phyloP scores from a whole-genome alignment of 2,113 vertebrate genomes.

The Chaetodon trifascialis region DNA sequence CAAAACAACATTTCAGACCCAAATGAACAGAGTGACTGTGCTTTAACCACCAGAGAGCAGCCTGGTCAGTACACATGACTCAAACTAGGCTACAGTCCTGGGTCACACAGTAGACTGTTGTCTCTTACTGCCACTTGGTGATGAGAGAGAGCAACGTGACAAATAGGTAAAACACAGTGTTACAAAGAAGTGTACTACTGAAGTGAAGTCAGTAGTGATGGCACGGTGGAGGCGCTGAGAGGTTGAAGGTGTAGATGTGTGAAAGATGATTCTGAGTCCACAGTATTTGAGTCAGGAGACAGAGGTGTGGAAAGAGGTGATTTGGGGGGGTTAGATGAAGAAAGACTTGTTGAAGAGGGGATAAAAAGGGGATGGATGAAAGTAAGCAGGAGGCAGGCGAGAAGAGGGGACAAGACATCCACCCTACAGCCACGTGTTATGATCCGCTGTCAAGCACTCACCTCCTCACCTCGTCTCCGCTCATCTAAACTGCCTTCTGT shows the following conservation, averaged over 20 bases:
- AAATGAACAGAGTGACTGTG: background rate
- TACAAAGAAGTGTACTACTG: background rate
- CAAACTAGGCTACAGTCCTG: background rate
- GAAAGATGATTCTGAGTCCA: conserved; percentile 50
- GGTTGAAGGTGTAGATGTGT: conserved; percentile 41
- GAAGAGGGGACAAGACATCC: conserved; percentile 51
- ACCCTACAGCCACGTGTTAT: conserved; percentile 58
- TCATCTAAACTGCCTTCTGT: conserved; percentile 48
- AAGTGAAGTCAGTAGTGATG: background rate
- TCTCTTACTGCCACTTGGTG: background rate
- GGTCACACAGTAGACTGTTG: background rate
- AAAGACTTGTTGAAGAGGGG: conserved; percentile 38
- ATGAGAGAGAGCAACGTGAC: conserved; percentile 7
- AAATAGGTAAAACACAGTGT: background rate
- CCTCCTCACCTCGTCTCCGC: conserved; percentile 19
- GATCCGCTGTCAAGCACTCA: conserved; percentile 64
- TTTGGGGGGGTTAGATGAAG: background rate
- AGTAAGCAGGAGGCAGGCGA: conserved; percentile 34
- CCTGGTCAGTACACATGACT: no score
- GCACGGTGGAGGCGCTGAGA: conserved; percentile 3
- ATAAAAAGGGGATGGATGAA: conserved; percentile 55
- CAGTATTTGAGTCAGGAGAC: conserved; percentile 42
- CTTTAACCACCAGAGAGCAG: no score
- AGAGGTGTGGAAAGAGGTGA: conserved; percentile 46
- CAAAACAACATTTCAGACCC: background rate